Base-by-base conservation (phyloP, 1,140 invertebrate species). In the Orchesella cincta region DNA sequence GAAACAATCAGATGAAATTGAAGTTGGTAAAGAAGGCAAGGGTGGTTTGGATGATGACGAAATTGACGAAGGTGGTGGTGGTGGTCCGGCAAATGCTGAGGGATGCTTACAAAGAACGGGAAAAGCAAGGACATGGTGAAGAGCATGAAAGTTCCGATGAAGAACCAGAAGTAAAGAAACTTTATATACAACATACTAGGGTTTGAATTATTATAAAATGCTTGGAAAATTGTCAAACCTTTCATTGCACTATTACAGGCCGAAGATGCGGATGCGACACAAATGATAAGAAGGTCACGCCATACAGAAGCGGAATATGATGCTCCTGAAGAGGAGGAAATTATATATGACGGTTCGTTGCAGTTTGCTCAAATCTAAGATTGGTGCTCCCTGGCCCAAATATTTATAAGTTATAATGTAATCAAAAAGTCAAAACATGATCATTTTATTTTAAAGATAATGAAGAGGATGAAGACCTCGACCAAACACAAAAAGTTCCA, bases 281-380 rank as follows among this genome's bases (percentile, higher is more conserved):
- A 87, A 31, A 85, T 86, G 5, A 90, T 89, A 82, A 86, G 85
- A 0, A 88, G 86, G 79, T 86, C 85, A 54, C 87, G 89, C 79
- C 89, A 89, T 77, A 85, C 89, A 51, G 89, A 91, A 79, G 89
- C 90, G 54, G 93, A 93, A 52, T 92, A 93, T 83, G 92, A 95
- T 80, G 94, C 95, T 83, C 90, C 90, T 0, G 92, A 92, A 75
- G 92, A 92, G 62, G 90, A 90, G 26, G 93, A 93, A 33, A 57
- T 75, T 54, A 16, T 74, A 16, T 28, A 8, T 14, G 46, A 74
- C 2, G n/a, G 18, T n/a, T n/a, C n/a, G n/a, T n/a, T n/a, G n/a
- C n/a, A n/a, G n/a, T 51, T 20, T 51, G 8, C 20, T 12, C 8
- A 51, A 51, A 51, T 12, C 39, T 51, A 12, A 51, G 20, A 51